A percentile compares a stretch with the other conserved stretches of the same genome.
Evolutionary conservation across 2,113 vertebrate species (phyloP).

Genomic region (Anguilla japonica): DNA sequence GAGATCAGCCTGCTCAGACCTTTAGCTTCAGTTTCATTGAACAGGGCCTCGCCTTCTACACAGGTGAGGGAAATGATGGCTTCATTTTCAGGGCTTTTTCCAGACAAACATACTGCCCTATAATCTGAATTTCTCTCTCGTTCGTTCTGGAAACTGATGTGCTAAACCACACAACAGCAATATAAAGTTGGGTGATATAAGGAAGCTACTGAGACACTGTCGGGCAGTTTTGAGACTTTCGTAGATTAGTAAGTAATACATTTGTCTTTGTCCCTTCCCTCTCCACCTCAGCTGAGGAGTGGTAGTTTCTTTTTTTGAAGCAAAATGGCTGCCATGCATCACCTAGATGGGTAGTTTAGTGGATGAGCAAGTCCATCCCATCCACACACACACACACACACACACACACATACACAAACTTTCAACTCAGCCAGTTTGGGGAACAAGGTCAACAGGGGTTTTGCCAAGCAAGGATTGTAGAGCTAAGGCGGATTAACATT

Average conservation of each 20-base stretch:
- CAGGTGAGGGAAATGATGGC: not conserved
- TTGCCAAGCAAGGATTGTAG: constrained; percentile 51
- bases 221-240: no score
- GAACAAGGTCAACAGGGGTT: constrained; percentile 48
- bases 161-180: no score
- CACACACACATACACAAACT: not conserved
- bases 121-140: not conserved
- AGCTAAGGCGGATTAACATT: constrained; percentile 51
- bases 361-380: not conserved
- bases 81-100: not conserved
- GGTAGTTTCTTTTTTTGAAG: no score
- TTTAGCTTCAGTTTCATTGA: not conserved
- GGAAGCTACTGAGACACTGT: no score
- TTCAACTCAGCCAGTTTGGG: not conserved
- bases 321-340: not conserved
- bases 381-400: constrained; percentile 39
- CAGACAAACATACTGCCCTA: not conserved
- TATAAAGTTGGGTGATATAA: no score
- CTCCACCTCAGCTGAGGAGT: not conserved
- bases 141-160: no score
- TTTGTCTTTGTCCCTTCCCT: not conserved
- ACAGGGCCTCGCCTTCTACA: not conserved
- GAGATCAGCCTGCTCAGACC: not conserved
- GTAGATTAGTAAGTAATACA: not conserved
- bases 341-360: not conserved